Percentiles rank a stretch among this genome's conserved stretches.
Evolutionary conservation across 2,113 vertebrate genomes (phyloP).

Genomic region (Furnarius figulus): DNA sequence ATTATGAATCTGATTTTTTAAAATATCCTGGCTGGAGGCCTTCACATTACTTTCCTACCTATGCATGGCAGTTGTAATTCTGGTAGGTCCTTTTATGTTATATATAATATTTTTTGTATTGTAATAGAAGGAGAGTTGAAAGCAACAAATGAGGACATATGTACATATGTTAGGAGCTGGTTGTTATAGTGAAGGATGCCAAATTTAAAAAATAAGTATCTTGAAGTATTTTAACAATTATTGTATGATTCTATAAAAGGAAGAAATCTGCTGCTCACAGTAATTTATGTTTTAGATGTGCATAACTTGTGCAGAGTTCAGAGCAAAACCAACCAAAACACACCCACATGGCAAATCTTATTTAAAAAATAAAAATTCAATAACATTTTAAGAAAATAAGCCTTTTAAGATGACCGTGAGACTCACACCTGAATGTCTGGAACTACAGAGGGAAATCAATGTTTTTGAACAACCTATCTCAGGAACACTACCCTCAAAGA

Average conservation of each 20-base stretch:
- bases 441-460: background rate
- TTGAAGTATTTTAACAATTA: background rate
- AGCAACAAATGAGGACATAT: background rate
- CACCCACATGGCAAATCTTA: background rate
- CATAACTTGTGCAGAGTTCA: background rate
- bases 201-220: background rate
- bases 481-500: background rate
- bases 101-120: background rate
- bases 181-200: background rate
- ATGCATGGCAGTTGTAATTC: background rate
- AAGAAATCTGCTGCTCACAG: background rate
- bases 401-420: background rate
- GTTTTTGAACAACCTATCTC: background rate
- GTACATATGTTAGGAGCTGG: background rate
- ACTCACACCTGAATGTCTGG: background rate
- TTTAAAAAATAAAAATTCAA: rapidly evolving
- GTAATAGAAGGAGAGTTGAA: background rate
- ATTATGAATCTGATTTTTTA: background rate
- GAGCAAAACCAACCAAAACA: background rate
- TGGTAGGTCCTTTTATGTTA: background rate
- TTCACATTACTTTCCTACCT: background rate
- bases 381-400: background rate
- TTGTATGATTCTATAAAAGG: background rate
- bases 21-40: background rate
- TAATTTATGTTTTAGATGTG: background rate